Evolutionary conservation across 2,888 invertebrate genomes (phyloP).

Genomic region (Zonitis immaculata): DNA sequence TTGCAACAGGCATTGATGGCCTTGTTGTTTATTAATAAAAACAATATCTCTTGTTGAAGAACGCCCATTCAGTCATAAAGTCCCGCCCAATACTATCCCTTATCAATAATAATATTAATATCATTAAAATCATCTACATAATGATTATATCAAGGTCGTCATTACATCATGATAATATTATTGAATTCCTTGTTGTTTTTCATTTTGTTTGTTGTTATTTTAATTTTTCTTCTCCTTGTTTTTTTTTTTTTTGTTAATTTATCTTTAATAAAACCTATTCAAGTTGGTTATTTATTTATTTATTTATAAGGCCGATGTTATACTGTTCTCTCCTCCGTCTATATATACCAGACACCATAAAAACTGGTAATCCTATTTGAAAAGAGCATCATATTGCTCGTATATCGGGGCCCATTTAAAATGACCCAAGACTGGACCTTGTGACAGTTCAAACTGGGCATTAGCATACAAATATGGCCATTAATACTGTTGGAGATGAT

Average conservation of each 20-base stretch:
- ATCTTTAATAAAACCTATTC: background rate
- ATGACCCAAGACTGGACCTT: constrained; percentile 24
- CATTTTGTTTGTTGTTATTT: too few relatives aligned
- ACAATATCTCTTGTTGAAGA: constrained; percentile 14
- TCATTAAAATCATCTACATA: background rate
- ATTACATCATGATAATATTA: background rate
- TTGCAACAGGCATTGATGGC: constrained; percentile 11
- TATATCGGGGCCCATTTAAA: constrained; percentile 13
- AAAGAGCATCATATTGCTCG: constrained; percentile 7
- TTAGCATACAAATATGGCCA: constrained; percentile 32
- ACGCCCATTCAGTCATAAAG: constrained; percentile 20
- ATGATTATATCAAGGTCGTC: background rate
- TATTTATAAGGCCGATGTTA: background rate
- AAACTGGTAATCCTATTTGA: constrained; percentile 10
- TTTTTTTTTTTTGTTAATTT: background rate
- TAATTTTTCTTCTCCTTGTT: too few relatives aligned
- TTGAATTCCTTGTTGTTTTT: too few relatives aligned
- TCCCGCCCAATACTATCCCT: constrained; percentile 16
- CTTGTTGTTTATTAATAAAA: constrained; percentile 8
- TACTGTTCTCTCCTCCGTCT: background rate
- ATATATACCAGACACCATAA: constrained; percentile 4
- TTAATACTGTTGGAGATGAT: constrained; percentile 21
- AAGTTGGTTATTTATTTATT: background rate
- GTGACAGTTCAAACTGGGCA: constrained; percentile 27
- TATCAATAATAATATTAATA: background rate